Conservation (phyloP, 2,888 invertebrate genomes). For the Platerodrilus igneus region DNA sequence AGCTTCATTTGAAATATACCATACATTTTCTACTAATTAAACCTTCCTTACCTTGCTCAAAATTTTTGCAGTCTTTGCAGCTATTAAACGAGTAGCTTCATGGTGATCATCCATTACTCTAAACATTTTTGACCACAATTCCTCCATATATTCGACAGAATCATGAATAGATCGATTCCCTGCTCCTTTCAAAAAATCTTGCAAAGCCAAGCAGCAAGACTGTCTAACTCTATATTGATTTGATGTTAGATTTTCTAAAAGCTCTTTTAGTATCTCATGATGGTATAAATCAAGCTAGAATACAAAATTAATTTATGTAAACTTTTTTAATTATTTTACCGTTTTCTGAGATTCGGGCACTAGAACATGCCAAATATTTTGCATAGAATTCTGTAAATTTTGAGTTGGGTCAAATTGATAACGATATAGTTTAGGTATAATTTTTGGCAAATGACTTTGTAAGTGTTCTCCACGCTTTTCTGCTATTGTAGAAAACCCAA, state of each 20-base stretch:
- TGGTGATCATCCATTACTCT: conserved; percentile 94
- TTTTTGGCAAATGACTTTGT: conserved; percentile 73
- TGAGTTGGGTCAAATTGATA: conserved; percentile 93
- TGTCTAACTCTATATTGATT: conserved; percentile 86
- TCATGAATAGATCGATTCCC: conserved; percentile 45
- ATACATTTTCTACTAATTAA: too few relatives aligned
- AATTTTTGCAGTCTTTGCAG: conserved; percentile 64
- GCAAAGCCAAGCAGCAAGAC: conserved; percentile 83
- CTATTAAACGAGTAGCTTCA: conserved; percentile 75
- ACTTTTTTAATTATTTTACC: conserved; percentile 47
- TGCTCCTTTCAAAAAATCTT: conserved; percentile 72
- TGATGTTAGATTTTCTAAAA: conserved; percentile 75
- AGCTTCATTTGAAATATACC: not conserved
- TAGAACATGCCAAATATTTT: conserved; percentile 88
- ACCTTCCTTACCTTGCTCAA: conserved; percentile 62
- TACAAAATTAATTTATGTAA: conserved; percentile 31
- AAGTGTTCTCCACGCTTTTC: conserved; percentile 79
- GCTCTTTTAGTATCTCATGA: conserved; percentile 74
- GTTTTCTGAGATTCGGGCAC: conserved; percentile 81
- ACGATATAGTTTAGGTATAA: conserved; percentile 83
- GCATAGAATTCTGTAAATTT: conserved; percentile 88
- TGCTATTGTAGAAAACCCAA: conserved; percentile 86
- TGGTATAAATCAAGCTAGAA: conserved; percentile 74
- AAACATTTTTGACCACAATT: conserved; percentile 78
- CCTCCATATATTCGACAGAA: conserved; percentile 48